Evolutionary conservation across 2,797 vertebrate species (phyloP).

Genomic region (Sebastes steindachneri): DNA sequence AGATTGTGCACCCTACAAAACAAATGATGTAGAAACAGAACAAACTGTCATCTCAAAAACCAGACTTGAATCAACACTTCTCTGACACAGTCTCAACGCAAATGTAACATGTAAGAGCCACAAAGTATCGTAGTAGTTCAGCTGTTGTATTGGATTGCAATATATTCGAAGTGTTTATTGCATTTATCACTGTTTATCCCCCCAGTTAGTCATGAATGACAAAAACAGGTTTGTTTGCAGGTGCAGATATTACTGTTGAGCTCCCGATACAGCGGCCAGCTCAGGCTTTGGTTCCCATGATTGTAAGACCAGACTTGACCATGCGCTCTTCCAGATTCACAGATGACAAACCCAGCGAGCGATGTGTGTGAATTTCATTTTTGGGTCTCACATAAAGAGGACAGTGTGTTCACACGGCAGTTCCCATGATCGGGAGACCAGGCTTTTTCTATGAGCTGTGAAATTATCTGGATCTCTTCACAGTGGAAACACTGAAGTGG

Average conservation of each 20-base stretch:
- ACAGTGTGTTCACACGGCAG: constrained; percentile 47
- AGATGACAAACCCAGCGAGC: constrained; percentile 53
- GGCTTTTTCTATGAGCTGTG: constrained; percentile 68
- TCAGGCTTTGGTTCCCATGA: constrained; percentile 44
- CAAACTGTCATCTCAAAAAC: neutral
- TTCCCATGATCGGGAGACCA: constrained; percentile 61
- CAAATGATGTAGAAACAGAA: neutral
- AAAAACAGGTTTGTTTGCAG: constrained; percentile 40
- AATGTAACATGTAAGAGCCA: neutral
- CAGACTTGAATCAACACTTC: neutral
- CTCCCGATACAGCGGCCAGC: constrained; percentile 27
- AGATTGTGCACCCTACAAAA: neutral
- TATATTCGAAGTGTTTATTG: constrained; percentile 9
- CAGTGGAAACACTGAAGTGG: constrained; percentile 62
- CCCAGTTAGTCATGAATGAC: constrained; percentile 16
- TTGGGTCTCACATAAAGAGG: constrained; percentile 57
- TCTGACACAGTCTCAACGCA: neutral
- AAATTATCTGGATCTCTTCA: constrained; percentile 66
- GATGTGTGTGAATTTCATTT: constrained; percentile 63
- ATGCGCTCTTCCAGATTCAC: constrained; percentile 36
- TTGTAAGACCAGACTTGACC: constrained; percentile 20
- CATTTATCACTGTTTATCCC: neutral
- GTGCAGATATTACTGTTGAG: constrained; percentile 24
- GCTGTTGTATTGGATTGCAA: neutral
- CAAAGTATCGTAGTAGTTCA: neutral